Conservation (phyloP, 2,888 invertebrate genomes). For the Athalia cordata region DNA sequence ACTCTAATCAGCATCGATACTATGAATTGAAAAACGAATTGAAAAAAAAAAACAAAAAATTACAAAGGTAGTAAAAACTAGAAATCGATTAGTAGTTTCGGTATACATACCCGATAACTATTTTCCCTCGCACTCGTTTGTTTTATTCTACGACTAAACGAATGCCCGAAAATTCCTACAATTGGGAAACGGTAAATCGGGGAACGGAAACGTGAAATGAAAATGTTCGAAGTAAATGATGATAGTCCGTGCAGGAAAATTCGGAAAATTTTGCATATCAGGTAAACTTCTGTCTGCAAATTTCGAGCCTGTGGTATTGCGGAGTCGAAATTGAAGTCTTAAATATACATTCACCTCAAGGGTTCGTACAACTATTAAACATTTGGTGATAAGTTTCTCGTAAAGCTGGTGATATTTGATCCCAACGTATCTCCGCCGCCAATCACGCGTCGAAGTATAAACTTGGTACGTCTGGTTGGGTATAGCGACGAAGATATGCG, state of each 20-base stretch:
- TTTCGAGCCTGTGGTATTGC: background rate
- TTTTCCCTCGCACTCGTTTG: background rate
- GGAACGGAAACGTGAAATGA: background rate
- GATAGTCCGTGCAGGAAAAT: background rate
- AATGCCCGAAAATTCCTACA: background rate
- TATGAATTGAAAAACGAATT: background rate
- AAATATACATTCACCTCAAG: background rate
- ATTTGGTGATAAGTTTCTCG: slow-evolving; percentile 25
- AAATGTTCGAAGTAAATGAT: no score
- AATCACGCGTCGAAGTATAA: slow-evolving; percentile 36
- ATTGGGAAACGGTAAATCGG: slow-evolving; percentile 11
- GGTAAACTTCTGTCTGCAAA: background rate
- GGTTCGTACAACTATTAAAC: slow-evolving; percentile 48
- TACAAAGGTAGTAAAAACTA: background rate
- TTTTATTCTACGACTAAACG: background rate
- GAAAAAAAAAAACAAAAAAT: background rate
- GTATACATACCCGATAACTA: slow-evolving; percentile 7
- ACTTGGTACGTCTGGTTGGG: slow-evolving; percentile 23
- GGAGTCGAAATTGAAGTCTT: slow-evolving; percentile 15
- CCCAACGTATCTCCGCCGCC: slow-evolving; percentile 31
- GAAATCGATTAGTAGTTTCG: slow-evolving; percentile 2
- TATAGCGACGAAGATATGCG: background rate
- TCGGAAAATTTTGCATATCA: background rate
- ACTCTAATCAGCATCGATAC: background rate
- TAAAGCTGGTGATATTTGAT: slow-evolving; percentile 44